Conservation (phyloP, 2,888 invertebrate species). For the Drosophila paucipuncta region DNA sequence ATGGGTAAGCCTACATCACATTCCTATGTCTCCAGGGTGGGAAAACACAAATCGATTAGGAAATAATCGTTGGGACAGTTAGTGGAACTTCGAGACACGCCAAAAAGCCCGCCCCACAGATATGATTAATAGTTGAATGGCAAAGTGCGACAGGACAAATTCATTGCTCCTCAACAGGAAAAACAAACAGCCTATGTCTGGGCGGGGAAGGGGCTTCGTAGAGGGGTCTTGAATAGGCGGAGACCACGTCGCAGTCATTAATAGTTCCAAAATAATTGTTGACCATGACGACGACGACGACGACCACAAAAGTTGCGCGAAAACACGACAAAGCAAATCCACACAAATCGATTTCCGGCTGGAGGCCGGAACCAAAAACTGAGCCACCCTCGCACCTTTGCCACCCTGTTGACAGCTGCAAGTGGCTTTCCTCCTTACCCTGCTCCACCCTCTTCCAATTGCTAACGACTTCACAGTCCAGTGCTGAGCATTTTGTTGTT, state of each 20-base stretch:
- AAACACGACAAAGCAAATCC: slow-evolving; percentile 76
- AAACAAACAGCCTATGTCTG: slow-evolving; percentile 62
- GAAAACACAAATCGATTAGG: slow-evolving; percentile 36
- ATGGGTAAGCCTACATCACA: slow-evolving; percentile 88
- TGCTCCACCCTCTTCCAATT: not conserved
- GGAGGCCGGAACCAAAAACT: slow-evolving; percentile 6
- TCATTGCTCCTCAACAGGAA: slow-evolving; percentile 68
- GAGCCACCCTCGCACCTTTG: slow-evolving; percentile 47
- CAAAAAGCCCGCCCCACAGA: slow-evolving; percentile 28
- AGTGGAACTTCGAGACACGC: slow-evolving; percentile 28
- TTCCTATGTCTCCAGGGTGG: not conserved
- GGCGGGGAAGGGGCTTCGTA: not conserved
- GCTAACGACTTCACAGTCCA: slow-evolving; percentile 65
- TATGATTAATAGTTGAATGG: slow-evolving; percentile 72
- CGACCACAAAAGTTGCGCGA: slow-evolving; percentile 56
- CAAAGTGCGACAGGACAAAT: slow-evolving; percentile 70
- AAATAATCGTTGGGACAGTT: slow-evolving; percentile 40
- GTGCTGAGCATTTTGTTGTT: slow-evolving; percentile 59
- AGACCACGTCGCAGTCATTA: slow-evolving; percentile 67
- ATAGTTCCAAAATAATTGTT: slow-evolving; percentile 79
- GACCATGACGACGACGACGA: slow-evolving; percentile 61
- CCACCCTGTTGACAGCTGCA: slow-evolving; percentile 72
- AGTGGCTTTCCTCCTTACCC: slow-evolving; percentile 44
- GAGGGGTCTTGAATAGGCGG: slow-evolving; percentile 9
- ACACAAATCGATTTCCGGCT: slow-evolving; percentile 77